These are phyloP conservation scores for Smutsia temminckii DNA, from an alignment of 2,797 vertebrate species.

Conservation along the genomic window DNA sequence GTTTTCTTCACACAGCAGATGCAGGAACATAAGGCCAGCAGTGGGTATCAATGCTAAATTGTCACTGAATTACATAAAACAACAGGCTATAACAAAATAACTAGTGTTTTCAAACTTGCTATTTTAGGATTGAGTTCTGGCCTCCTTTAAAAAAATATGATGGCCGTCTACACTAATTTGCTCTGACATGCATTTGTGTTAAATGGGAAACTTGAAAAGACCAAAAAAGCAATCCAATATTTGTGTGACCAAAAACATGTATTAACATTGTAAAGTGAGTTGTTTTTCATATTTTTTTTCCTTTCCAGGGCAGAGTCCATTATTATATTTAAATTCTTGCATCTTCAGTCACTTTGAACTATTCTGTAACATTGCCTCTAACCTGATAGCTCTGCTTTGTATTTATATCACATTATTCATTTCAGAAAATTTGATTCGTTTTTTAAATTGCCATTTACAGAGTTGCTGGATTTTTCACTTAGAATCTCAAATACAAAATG, in stretches of 20 bases:
- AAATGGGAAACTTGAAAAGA: constrained; percentile 62
- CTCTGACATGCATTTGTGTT: constrained; percentile 77
- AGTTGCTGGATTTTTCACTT: not conserved
- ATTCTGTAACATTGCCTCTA: not conserved
- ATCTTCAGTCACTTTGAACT: not conserved
- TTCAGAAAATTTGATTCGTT: not conserved
- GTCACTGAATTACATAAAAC: constrained; percentile 81
- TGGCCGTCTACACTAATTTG: constrained; percentile 78
- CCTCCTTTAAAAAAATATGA: constrained; percentile 67
- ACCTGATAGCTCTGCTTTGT: not conserved
- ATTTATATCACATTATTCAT: not conserved
- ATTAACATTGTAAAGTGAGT: not conserved
- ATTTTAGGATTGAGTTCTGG: constrained; percentile 72
- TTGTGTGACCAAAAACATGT: constrained; percentile 6
- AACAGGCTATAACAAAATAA: constrained; percentile 77
- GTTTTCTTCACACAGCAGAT: constrained; percentile 81
- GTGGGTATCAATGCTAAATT: constrained; percentile 83
- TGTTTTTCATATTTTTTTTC: not conserved
- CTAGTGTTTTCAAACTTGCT: constrained; percentile 81
- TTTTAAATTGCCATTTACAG: not conserved
- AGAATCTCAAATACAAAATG: constrained; percentile 7
- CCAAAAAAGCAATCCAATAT: constrained; percentile 57
- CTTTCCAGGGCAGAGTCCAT: not conserved
- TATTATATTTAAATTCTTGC: not conserved
- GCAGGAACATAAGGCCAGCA: constrained; percentile 83